Evolutionary conservation across 2,888 invertebrate genomes (phyloP), one percentile per base, ranked within the genome.

Genomic region (Aricia artaxerxes): DNA sequence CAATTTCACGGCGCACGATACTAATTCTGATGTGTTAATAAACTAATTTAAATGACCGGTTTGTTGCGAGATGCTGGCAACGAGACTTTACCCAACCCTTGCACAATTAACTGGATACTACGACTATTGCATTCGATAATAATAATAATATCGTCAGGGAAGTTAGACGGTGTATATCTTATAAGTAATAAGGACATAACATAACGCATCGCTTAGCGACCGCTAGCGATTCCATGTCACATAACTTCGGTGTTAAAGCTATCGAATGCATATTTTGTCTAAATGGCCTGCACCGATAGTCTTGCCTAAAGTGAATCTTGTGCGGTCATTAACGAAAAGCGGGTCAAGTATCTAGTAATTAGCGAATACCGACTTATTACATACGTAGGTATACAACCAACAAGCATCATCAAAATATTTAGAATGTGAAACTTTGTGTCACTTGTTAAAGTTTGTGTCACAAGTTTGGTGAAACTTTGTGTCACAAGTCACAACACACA

Each of bases 281-380:
- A 61, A 61, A 6, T 60, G 61, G 13, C 24, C 35, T 69, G 69
- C 69, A 69, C 69, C 69, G 31, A 64, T 69, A 69, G 69, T 35
- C 69, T 35, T 35, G 13, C 84, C 82, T 83, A 82, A 82, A 82
- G 77, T 82, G 81, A 81, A 82, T 82, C 81, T 84, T 83, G 57
- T 57, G 83, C 83, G 76, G 81, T 81, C 79, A 80, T 80, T 87
- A 87, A 86, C 84, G 81, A 83, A 86, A 93, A 90, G 87, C 90
- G 88, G 93, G 92, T 93, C 93, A 93, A 93, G 93, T 89, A 89
- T 90, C 89, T 85, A 90, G 86, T 89, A 88, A 92, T 92, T 84
- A 83, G 81, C 82, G 81, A 81, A 82, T 80, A 80, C 77, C 53
- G 80, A 78, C 31, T 75, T 35, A 31, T 53, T 49, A 75, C 49